Percentiles rank a stretch among this genome's conserved stretches.
Evolutionary conservation across 2,888 invertebrate species (phyloP).

Genomic region (Deilephila elpenor): DNA sequence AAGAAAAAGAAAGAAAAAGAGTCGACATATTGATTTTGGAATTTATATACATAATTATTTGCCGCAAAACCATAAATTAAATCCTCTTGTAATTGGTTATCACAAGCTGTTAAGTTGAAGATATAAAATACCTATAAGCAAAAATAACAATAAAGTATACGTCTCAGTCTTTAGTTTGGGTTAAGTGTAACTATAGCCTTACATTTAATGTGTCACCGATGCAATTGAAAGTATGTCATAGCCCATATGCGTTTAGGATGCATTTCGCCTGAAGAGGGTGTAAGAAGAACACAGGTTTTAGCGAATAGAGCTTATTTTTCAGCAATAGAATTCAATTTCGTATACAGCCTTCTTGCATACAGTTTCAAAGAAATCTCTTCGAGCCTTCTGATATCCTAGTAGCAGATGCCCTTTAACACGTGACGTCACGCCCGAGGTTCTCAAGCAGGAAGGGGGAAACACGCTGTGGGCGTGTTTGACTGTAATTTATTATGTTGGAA

Average conservation of each 20-base stretch:
- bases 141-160: background rate
- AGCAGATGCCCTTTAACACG: conserved; percentile 71
- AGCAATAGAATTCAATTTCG: background rate
- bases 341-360: background rate
- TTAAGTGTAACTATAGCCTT: background rate
- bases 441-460: background rate
- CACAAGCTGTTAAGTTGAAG: no score
- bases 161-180: background rate
- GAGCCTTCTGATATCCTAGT: conserved; percentile 62
- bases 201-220: background rate
- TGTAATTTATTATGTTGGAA: background rate
- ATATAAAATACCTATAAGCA: no score
- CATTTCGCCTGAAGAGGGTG: background rate
- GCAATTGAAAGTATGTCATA: conserved; percentile 17
- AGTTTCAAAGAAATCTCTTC: conserved; percentile 42
- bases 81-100: no score
- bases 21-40: no score
- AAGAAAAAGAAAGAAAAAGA: no score
- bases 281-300: no score
- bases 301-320: background rate
- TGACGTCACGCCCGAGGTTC: conserved; percentile 64
- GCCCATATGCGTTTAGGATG: background rate
- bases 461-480: background rate
- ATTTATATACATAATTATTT: no score
- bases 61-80: no score